Percentiles rank a stretch among this genome's conserved stretches.
These are phyloP conservation scores for Oryzias woworae DNA, from an alignment of 2,113 vertebrate species.

Conservation along the genomic window DNA sequence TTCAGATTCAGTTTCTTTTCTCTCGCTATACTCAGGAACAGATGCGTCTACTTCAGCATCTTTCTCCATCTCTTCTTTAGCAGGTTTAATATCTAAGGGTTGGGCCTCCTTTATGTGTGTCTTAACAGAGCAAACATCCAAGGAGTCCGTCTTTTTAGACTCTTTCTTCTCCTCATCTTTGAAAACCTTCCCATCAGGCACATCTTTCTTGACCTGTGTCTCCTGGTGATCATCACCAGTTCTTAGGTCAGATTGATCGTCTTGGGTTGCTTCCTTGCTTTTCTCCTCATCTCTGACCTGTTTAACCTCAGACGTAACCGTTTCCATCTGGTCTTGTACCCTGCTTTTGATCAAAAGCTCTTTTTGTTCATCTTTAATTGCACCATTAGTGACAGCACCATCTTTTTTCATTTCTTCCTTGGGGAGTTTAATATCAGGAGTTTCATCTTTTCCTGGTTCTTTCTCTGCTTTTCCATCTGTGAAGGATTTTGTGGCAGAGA, in stretches of 20 bases:
- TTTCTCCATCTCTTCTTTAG: conserved; percentile 27
- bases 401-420: conserved; percentile 39
- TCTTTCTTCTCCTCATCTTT: conserved; percentile 44
- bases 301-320: conserved; percentile 21
- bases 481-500: conserved; percentile 4
- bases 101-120: conserved; percentile 20
- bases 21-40: conserved; percentile 28
- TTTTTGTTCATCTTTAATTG: conserved; percentile 34
- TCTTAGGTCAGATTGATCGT: conserved; percentile 38
- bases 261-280: conserved; percentile 35
- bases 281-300: conserved; percentile 45
- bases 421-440: conserved; percentile 14
- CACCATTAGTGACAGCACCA: conserved; percentile 8
- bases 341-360: conserved; percentile 12
- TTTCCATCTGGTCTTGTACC: conserved; percentile 50
- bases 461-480: conserved; percentile 25
- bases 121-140: conserved; percentile 15
- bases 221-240: conserved; percentile 15
- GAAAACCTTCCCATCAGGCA: conserved; percentile 6
- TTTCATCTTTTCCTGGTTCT: conserved; percentile 11
- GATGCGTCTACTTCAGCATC: conserved; percentile 22
- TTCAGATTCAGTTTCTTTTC: conserved; percentile 53
- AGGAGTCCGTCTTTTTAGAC: conserved; percentile 27
- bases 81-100: conserved; percentile 4
- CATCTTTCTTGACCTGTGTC: conserved; percentile 7